Percentiles rank a stretch among this genome's conserved stretches.
Conservation (phyloP, 2,797 vertebrate genomes). For the Hipposideros larvatus region DNA sequence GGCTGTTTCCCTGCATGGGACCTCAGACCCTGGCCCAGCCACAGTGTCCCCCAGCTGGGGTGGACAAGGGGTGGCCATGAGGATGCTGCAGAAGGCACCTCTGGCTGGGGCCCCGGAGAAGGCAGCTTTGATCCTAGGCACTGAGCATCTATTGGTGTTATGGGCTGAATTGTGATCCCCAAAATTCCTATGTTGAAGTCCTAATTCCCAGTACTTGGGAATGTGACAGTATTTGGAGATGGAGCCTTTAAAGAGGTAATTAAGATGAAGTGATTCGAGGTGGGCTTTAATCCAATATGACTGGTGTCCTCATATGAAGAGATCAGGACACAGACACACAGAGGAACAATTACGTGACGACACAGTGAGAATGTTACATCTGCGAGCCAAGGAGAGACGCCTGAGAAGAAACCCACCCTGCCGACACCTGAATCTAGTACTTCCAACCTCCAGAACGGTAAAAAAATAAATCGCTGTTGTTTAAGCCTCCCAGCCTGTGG, state of each 20-base stretch:
- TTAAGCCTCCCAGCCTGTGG: neutral
- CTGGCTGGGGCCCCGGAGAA: neutral
- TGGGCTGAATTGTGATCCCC: accelerated
- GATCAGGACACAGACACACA: neutral
- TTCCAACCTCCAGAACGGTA: neutral
- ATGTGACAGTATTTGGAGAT: neutral
- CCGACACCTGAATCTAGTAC: accelerated
- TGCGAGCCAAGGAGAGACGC: neutral
- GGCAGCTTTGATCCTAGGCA: neutral
- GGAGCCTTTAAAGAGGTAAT: neutral
- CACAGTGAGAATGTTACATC: accelerated
- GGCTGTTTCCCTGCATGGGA: neutral
- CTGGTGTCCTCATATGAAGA: neutral
- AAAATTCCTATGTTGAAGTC: neutral
- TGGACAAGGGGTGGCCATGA: neutral
- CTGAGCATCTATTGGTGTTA: neutral
- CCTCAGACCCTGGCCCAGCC: neutral
- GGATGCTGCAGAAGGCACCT: neutral
- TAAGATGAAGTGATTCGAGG: neutral
- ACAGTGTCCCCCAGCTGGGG: neutral
- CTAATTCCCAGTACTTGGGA: neutral
- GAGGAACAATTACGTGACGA: neutral
- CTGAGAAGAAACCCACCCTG: neutral
- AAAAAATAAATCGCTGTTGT: neutral
- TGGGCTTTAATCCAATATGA: neutral